Base-by-base conservation (phyloP, 2,797 vertebrate species). In the Avahi laniger region DNA sequence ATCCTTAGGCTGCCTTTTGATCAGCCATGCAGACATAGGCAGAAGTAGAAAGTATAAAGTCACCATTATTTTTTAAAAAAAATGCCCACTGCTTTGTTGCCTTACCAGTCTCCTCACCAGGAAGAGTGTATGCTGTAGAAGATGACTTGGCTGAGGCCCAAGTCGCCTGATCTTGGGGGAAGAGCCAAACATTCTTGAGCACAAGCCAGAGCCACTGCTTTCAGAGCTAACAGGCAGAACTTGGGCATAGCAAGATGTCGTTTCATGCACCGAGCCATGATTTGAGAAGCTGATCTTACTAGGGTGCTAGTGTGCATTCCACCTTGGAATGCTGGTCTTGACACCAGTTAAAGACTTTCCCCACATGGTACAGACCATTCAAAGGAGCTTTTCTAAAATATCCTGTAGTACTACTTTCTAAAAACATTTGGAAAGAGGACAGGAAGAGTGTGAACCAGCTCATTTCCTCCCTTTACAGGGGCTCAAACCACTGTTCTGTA, bases 301-400 rank as follows among this genome's bases (percentile, higher is more conserved):
- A 85, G 46, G 33, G 82, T 89, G 67, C 67, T 78, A 17, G 9
- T 50, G 48, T 69, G 41, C 89, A 81, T 86, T 72, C 94, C 50
- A 83, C 8, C 43, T 43, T 43, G 43, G 43, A 43, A 43, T 43
- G 43, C 43, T 43, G 43, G 43, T 43, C 43, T 1, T 17, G 78
- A 67, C 15, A 67, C 28, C 14, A 61, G 85, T 65, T 94, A 50
- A 80, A 92, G 87, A 73, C 28, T 30, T 61, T 43, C 43, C n/a
- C 38, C 86, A 52, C 4, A 2, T 63, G 89, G 69, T 35, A 89
- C 20, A 52, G 35, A 61, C 50, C 54, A 91, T 5, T 33, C 73
- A 78, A 92, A 95, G 24, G 12, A 70, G 26, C 57, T 92, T 95
- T 93, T 90, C 84, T 67, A 70, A 85, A 84, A 80, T 38, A 89